phyloP scores from a whole-genome alignment of 2,888 invertebrate species.

The Drosophila mimica region DNA sequence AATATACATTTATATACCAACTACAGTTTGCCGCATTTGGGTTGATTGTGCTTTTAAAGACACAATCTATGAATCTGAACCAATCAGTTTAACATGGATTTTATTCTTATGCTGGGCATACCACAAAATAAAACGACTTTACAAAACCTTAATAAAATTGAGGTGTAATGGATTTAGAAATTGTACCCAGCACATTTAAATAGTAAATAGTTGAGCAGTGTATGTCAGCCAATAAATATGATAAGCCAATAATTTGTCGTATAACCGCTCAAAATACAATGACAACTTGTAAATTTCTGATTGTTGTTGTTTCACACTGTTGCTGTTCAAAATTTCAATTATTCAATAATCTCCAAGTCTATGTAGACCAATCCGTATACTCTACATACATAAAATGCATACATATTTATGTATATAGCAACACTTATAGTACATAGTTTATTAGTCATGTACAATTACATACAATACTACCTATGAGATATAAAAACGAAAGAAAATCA shows the following conservation, averaged over 20 bases:
- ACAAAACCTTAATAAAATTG: slow-evolving; percentile 47
- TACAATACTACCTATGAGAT: slow-evolving; percentile 19
- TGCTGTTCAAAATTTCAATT: slow-evolving; percentile 38
- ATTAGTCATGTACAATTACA: slow-evolving; percentile 27
- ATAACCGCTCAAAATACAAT: slow-evolving; percentile 5
- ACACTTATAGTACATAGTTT: slow-evolving; percentile 5
- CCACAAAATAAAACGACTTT: slow-evolving; percentile 17
- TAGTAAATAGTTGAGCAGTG: not conserved
- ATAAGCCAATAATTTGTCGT: slow-evolving; percentile 1
- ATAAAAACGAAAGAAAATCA: slow-evolving; percentile 49
- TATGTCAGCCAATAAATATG: slow-evolving; percentile 14
- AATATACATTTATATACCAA: slow-evolving; percentile 1
- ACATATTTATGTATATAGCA: slow-evolving; percentile 12
- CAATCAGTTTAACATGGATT: slow-evolving; percentile 6
- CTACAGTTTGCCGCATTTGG: slow-evolving; percentile 9
- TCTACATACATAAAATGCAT: slow-evolving; percentile 3
- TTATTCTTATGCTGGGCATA: slow-evolving; percentile 5
- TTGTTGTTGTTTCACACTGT: slow-evolving; percentile 37
- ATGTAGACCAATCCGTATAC: slow-evolving; percentile 6
- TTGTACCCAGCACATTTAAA: slow-evolving; percentile 6
- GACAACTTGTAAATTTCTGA: slow-evolving; percentile 9
- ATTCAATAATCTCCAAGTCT: slow-evolving; percentile 15
- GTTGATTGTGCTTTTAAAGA: slow-evolving; percentile 36
- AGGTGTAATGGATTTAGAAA: slow-evolving; percentile 20
- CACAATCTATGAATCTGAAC: slow-evolving; percentile 16